Base-by-base conservation (phyloP, 2,797 vertebrate species). In the Linurgus olivaceus region DNA sequence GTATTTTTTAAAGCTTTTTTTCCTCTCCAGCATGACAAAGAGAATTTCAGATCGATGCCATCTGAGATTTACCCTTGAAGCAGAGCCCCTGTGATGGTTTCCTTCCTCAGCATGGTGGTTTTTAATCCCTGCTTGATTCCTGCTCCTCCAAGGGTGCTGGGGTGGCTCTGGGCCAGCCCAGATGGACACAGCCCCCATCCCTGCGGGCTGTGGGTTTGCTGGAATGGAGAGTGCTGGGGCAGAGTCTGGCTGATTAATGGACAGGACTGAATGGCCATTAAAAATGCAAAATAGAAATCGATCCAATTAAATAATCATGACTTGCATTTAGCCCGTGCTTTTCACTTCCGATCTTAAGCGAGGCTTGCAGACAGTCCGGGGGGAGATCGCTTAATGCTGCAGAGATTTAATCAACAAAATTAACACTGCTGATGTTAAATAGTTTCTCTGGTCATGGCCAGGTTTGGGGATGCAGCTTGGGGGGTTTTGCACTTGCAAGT, bases 301-400 rank as follows among this genome's bases (percentile, higher is more conserved):
- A 91, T 85, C 67, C 68, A 45, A 55, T 95, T 62, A 94, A 96
- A 86, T 61, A 84, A 65, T 62, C 54, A 86, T 42, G 59, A 55
- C 76, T 74, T 51, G 37, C 74, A 45, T 66, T 92, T 84, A 48
- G 5, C 37, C 2, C 0, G 3, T 16, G 79, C 73, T 90, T 81
- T 90, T 71, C 35, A 1, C 74, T 66, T 83, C 65, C 2, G 7
- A 24, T 19, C 71, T 44, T 12, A 44, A 74, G 79, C 52, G 13
- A 29, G 4, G 4, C 57, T 83, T 8, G 40, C 65, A 55, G 71
- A 11, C 47, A 16, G 61, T 44, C 85, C 6, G 2, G 26, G 51
- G 79, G 75, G 86, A 66, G 62, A 48, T 15, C 4, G 42, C 74
- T 91, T 31, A 52, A 57, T 9, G 1, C 12, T 58, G 68, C 59